Evolutionary conservation across 2,888 invertebrate genomes (phyloP).

Genomic region (Empis stercorea): DNA sequence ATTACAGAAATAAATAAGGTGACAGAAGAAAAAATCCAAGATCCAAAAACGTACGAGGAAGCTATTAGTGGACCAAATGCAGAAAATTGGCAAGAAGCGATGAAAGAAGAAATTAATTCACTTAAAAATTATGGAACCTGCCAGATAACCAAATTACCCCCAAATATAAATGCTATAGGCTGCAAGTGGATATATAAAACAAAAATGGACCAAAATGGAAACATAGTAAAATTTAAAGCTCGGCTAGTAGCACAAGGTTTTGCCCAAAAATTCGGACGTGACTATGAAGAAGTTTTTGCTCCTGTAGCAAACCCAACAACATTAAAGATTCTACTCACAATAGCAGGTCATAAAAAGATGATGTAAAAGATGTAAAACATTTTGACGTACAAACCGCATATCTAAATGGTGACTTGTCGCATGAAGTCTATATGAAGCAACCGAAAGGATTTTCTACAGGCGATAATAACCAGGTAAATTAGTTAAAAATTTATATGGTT

Average conservation of each 20-base stretch:
- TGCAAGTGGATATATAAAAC: not conserved
- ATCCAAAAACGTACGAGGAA: not conserved
- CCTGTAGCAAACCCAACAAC: conserved; percentile 1
- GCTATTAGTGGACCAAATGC: not conserved
- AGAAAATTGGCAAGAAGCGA: not conserved
- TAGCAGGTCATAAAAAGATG: not conserved
- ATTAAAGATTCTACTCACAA: not conserved
- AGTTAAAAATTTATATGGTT: conserved; percentile 1
- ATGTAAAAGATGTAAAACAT: not conserved
- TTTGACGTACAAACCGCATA: not conserved
- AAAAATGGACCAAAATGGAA: not conserved
- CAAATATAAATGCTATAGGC: not conserved
- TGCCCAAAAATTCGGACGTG: conserved; percentile 3
- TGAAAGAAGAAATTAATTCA: not conserved
- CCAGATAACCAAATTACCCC: not conserved
- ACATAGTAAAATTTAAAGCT: conserved; percentile 1
- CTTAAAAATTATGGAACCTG: not conserved
- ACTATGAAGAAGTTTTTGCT: conserved; percentile 6
- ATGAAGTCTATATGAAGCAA: conserved; percentile 1
- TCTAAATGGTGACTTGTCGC: not conserved
- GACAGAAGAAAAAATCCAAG: not conserved
- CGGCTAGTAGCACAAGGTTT: conserved; percentile 5
- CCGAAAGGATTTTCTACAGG: not conserved
- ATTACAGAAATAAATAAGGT: not conserved
- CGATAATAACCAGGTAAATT: not conserved